phyloP scores from a whole-genome alignment of 2,888 invertebrate genomes.

The Platynereis dumerilii region DNA sequence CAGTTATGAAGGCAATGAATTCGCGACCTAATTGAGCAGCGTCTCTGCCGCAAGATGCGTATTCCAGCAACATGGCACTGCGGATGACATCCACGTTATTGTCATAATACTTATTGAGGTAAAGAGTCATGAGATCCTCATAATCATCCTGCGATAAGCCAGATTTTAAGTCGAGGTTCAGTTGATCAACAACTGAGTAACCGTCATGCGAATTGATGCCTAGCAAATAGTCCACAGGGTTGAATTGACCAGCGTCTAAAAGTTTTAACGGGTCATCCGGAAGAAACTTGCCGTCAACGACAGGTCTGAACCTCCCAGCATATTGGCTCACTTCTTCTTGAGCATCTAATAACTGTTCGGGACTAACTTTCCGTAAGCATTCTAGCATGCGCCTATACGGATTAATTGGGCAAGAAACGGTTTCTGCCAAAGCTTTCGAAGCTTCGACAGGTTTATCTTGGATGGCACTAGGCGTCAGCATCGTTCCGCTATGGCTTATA shows the following conservation, averaged over 20 bases:
- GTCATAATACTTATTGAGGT: slow-evolving; percentile 11
- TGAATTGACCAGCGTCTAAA: slow-evolving; percentile 10
- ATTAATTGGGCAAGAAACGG: slow-evolving; percentile 6
- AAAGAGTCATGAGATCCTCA: slow-evolving; percentile 16
- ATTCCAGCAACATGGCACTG: slow-evolving; percentile 14
- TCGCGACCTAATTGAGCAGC: slow-evolving; percentile 9
- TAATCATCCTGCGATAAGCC: slow-evolving; percentile 12
- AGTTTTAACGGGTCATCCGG: slow-evolving; percentile 18
- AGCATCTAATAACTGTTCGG: slow-evolving; percentile 10
- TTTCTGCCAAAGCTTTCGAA: background rate
- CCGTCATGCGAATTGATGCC: slow-evolving; percentile 21
- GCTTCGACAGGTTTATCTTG: slow-evolving; percentile 9
- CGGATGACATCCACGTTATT: slow-evolving; percentile 13
- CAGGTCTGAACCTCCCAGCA: slow-evolving; percentile 11
- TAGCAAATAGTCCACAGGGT: slow-evolving; percentile 22
- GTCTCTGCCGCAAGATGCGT: slow-evolving; percentile 13
- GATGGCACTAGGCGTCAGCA: slow-evolving; percentile 9
- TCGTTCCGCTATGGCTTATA: slow-evolving; percentile 15
- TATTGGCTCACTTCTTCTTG: background rate
- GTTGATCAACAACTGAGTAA: background rate
- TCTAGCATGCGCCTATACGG: slow-evolving; percentile 6
- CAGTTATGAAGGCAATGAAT: slow-evolving; percentile 14
- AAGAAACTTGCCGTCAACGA: slow-evolving; percentile 19
- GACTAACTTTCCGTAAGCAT: slow-evolving; percentile 9
- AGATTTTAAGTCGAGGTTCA: slow-evolving; percentile 11